Percentiles rank a stretch among this genome's conserved stretches.
These are phyloP conservation scores for Ceratothoa steindachneri DNA, from an alignment of 2,888 invertebrate species.

Conservation along the genomic window DNA sequence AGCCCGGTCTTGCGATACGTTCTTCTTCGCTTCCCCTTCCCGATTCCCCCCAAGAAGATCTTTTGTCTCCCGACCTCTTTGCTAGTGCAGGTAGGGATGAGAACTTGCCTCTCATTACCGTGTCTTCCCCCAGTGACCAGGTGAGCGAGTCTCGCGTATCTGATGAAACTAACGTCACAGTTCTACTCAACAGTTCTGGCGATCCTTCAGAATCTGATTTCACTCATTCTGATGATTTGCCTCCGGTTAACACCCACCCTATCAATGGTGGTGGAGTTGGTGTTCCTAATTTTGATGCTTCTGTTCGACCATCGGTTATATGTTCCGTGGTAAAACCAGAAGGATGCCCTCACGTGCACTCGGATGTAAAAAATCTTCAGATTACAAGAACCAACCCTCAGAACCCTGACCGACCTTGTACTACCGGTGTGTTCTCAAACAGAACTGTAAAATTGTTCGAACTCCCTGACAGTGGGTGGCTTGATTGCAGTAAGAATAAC, in stretches of 20 bases:
- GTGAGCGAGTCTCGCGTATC: constrained; percentile 39
- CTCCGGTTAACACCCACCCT: not conserved
- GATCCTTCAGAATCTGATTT: constrained; percentile 36
- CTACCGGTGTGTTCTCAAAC: too few relatives aligned
- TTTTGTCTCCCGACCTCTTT: constrained; percentile 31
- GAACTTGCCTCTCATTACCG: constrained; percentile 41
- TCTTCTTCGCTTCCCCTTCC: constrained; percentile 42
- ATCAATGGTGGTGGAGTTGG: constrained; percentile 10
- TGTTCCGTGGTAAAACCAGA: constrained; percentile 4
- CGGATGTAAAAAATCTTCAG: not conserved
- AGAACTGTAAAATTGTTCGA: not conserved
- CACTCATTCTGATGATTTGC: constrained; percentile 26
- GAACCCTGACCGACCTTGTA: too few relatives aligned
- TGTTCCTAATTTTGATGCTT: not conserved
- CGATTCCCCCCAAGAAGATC: constrained; percentile 24
- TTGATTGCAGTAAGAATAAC: not conserved
- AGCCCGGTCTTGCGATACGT: constrained; percentile 28
- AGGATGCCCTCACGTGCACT: not conserved
- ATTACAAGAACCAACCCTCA: too few relatives aligned
- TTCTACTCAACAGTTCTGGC: constrained; percentile 35
- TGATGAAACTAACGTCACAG: constrained; percentile 40
- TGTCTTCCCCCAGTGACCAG: constrained; percentile 41
- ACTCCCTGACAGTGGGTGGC: not conserved
- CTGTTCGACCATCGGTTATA: constrained; percentile 6
- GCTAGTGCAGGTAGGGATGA: constrained; percentile 8